phyloP scores from a whole-genome alignment of 2,797 vertebrate species.

The Lacerta agilis region DNA sequence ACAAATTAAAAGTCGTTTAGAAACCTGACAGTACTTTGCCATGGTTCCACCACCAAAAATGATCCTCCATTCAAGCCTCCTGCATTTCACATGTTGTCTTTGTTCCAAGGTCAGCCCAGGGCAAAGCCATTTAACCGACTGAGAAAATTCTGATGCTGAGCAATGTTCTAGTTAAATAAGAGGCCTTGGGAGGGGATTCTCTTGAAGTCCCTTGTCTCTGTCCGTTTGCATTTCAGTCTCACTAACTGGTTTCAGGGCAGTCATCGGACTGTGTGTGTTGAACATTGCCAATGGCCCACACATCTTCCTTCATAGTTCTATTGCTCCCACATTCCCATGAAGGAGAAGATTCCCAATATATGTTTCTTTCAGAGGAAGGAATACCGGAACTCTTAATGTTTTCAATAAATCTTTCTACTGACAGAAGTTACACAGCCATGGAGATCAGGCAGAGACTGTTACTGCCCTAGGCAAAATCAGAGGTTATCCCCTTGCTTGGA shows the following conservation, averaged over 20 bases:
- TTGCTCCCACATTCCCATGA: background rate
- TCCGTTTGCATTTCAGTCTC: slow-evolving; percentile 36
- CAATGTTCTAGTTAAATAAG: slow-evolving; percentile 55
- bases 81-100: slow-evolving; percentile 43
- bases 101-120: slow-evolving; percentile 43
- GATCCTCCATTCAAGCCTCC: slow-evolving; percentile 42
- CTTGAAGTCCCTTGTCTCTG: slow-evolving; percentile 44
- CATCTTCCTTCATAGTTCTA: background rate
- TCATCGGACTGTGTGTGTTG: background rate
- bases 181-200: slow-evolving; percentile 57
- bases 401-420: no score
- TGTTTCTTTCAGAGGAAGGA: background rate
- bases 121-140: slow-evolving; percentile 1
- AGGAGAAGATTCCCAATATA: background rate
- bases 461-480: background rate
- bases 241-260: slow-evolving; percentile 45
- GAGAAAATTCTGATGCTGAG: slow-evolving; percentile 35
- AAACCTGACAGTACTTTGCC: slow-evolving; percentile 55
- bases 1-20: slow-evolving; percentile 53
- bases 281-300: background rate
- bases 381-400: background rate
- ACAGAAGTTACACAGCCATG: no score
- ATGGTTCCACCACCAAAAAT: slow-evolving; percentile 51
- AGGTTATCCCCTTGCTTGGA: background rate
- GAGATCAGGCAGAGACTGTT: background rate